Evolutionary conservation across 2,797 vertebrate genomes (phyloP).

Genomic region (Silurus lanzhouensis): DNA sequence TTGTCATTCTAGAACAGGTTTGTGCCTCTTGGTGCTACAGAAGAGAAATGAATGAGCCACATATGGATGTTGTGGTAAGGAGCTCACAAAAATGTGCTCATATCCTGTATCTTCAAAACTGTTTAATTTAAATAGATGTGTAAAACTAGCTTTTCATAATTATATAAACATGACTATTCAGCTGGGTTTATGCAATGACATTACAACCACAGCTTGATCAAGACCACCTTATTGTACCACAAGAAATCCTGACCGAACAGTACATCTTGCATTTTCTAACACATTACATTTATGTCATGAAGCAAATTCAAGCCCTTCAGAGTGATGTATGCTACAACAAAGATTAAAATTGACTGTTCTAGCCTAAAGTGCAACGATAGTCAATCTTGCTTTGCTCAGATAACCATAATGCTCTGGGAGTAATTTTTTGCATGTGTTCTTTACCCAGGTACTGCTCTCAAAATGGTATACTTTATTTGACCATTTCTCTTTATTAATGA

Average conservation of each 20-base stretch:
- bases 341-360: not conserved
- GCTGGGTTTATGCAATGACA: not conserved
- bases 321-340: not conserved
- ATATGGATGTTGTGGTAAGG: not conserved
- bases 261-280: constrained; percentile 10
- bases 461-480: not conserved
- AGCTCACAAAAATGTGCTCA: not conserved
- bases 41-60: not conserved
- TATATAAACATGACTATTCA: not conserved
- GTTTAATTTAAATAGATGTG: not conserved
- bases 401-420: not conserved
- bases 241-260: not conserved
- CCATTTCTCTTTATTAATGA: not conserved
- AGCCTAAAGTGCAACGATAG: not conserved
- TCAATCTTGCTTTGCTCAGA: not conserved
- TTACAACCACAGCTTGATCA: not conserved
- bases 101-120: not conserved
- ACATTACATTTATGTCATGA: not conserved
- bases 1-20: not conserved
- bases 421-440: not conserved
- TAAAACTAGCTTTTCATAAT: not conserved
- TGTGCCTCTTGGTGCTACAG: not conserved
- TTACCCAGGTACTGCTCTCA: constrained; percentile 36
- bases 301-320: not conserved
- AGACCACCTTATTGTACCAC: not conserved